A percentile compares a stretch with the other conserved stretches of the same genome.
These are phyloP conservation scores for Hylaeus anthracinus DNA, from an alignment of 1,140 invertebrate genomes.

Conservation along the genomic window DNA sequence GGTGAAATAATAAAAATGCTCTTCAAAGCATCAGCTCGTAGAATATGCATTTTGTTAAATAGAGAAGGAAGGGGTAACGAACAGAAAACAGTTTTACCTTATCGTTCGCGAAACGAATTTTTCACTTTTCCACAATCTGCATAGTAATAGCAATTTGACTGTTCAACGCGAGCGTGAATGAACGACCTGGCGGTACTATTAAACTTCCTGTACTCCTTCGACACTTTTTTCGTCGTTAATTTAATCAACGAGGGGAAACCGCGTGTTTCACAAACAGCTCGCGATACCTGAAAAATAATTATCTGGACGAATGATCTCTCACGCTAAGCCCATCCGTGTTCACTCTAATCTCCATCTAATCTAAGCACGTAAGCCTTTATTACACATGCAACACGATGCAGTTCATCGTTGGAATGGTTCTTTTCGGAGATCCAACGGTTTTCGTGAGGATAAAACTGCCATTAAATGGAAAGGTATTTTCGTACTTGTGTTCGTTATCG, in stretches of 20 bases:
- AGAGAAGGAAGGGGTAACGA: background rate
- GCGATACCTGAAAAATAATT: slow-evolving; percentile 59
- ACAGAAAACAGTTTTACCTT: background rate
- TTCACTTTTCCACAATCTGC: background rate
- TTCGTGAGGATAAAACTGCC: background rate
- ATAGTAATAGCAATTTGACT: background rate
- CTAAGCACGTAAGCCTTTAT: slow-evolving; percentile 48
- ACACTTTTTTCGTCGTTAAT: background rate
- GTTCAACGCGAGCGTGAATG: background rate
- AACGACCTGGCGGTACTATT: no score
- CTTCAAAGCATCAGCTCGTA: background rate
- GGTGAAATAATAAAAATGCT: no score
- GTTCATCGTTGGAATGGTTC: background rate
- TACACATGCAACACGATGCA: slow-evolving; percentile 14
- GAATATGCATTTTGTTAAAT: background rate
- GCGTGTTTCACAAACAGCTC: slow-evolving; percentile 37
- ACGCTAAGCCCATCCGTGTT: slow-evolving; percentile 47
- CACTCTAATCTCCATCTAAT: slow-evolving; percentile 48
- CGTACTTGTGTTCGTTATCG: background rate
- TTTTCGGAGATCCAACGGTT: background rate
- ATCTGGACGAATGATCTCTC: slow-evolving; percentile 60
- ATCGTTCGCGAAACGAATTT: background rate
- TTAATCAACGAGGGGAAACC: slow-evolving; percentile 47
- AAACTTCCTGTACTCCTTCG: background rate
- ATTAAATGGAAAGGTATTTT: background rate